Percentiles rank a stretch among this genome's conserved stretches.
Evolutionary conservation across 2,888 invertebrate species (phyloP).

Genomic region (Clanis bilineata): DNA sequence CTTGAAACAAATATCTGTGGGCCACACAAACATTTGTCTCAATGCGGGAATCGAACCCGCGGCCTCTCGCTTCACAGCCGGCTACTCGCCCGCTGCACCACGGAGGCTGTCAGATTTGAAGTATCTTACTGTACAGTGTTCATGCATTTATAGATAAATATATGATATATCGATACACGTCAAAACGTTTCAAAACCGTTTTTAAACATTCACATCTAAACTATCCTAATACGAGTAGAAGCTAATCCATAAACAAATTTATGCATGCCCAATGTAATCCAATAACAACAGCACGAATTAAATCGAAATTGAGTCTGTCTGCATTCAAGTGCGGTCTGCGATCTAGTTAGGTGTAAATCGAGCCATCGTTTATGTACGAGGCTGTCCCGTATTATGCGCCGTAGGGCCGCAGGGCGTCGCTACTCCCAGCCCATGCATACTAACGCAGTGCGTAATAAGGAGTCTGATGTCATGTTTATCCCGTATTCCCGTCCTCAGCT

Average conservation of each 20-base stretch:
- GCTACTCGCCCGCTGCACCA: too few relatives aligned
- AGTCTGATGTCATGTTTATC: constrained; percentile 59
- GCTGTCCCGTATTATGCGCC: constrained; percentile 53
- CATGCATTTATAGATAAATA: too few relatives aligned
- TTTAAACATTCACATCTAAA: neutral
- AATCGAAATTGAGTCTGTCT: constrained; percentile 53
- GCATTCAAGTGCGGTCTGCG: constrained; percentile 47
- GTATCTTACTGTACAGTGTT: too few relatives aligned
- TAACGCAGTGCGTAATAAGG: constrained; percentile 74
- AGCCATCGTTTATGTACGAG: constrained; percentile 64
- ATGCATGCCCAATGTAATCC: constrained; percentile 21
- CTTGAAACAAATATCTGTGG: too few relatives aligned
- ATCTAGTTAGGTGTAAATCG: constrained; percentile 63
- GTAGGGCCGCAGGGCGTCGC: constrained; percentile 51
- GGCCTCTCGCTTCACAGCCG: too few relatives aligned
- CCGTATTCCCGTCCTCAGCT: neutral
- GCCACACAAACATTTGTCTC: too few relatives aligned
- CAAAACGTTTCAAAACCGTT: neutral
- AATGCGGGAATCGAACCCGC: too few relatives aligned
- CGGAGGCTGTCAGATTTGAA: too few relatives aligned
- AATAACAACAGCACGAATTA: constrained; percentile 41
- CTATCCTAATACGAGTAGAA: neutral
- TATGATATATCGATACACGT: too few relatives aligned
- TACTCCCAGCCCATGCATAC: constrained; percentile 80
- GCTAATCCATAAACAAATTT: neutral